phyloP scores from a whole-genome alignment of 2,888 invertebrate species.

The Xestia xanthographa region DNA sequence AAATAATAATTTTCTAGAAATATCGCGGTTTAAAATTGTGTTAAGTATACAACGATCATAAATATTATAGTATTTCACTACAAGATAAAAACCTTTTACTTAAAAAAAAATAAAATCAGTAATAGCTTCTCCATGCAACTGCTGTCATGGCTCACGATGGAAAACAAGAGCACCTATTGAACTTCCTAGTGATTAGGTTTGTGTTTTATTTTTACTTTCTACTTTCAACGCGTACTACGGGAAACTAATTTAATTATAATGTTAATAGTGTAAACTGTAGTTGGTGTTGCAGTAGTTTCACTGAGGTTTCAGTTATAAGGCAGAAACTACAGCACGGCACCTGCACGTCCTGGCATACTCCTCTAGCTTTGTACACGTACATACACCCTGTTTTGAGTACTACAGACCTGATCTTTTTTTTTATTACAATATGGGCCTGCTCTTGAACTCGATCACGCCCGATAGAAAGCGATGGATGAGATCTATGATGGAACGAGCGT shows the following conservation, averaged over 20 bases:
- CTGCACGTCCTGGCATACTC: neutral
- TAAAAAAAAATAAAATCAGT: neutral
- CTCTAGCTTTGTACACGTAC: neutral
- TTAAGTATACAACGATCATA: too few relatives aligned
- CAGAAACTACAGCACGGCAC: neutral
- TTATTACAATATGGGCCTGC: too few relatives aligned
- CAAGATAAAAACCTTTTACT: too few relatives aligned
- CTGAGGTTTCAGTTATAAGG: neutral
- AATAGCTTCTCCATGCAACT: constrained; percentile 67
- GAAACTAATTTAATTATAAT: constrained; percentile 49
- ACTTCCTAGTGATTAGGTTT: constrained; percentile 83
- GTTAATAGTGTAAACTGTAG: constrained; percentile 35
- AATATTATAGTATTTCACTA: too few relatives aligned
- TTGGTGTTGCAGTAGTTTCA: neutral
- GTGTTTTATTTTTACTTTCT: constrained; percentile 73
- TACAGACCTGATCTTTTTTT: neutral
- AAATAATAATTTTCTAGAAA: too few relatives aligned
- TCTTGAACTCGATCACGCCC: too few relatives aligned
- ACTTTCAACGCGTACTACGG: constrained; percentile 60
- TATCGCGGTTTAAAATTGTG: too few relatives aligned
- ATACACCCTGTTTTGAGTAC: neutral
- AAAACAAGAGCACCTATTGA: constrained; percentile 79
- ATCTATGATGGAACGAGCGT: too few relatives aligned
- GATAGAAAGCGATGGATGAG: too few relatives aligned
- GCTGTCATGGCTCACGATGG: constrained; percentile 74